Percentiles rank a stretch among this genome's conserved stretches.
Conservation (phyloP, 2,797 vertebrate genomes). For the Simalia tracyae region DNA sequence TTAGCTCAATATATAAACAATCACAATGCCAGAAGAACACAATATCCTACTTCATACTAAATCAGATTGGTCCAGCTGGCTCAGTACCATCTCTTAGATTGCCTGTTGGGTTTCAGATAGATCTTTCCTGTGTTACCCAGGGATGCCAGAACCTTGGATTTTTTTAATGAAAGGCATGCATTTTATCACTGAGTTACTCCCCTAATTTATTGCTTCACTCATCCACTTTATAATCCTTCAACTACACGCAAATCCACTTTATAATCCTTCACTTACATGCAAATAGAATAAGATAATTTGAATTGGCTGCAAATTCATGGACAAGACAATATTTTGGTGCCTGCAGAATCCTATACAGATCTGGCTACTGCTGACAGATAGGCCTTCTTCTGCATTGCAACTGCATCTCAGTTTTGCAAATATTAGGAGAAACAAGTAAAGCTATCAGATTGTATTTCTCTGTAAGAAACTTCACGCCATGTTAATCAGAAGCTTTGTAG, state of each 20-base stretch:
- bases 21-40: background rate
- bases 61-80: background rate
- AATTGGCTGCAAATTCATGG: background rate
- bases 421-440: background rate
- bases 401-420: background rate
- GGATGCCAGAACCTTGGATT: background rate
- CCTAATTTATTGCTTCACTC: background rate
- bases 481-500: background rate
- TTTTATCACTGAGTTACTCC: background rate
- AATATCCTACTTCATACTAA: background rate
- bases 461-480: background rate
- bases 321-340: background rate
- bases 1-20: background rate
- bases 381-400: background rate
- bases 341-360: background rate
- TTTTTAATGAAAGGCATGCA: background rate
- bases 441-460: background rate
- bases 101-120: background rate
- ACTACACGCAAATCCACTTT: background rate
- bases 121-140: background rate
- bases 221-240: background rate
- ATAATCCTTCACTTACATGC: background rate
- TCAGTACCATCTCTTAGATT: background rate
- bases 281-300: background rate
- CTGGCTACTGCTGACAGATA: background rate